Evolutionary conservation across 2,888 invertebrate genomes (phyloP), one percentile per base, ranked within the genome.

Genomic region (Orthonychiurus folsomi): DNA sequence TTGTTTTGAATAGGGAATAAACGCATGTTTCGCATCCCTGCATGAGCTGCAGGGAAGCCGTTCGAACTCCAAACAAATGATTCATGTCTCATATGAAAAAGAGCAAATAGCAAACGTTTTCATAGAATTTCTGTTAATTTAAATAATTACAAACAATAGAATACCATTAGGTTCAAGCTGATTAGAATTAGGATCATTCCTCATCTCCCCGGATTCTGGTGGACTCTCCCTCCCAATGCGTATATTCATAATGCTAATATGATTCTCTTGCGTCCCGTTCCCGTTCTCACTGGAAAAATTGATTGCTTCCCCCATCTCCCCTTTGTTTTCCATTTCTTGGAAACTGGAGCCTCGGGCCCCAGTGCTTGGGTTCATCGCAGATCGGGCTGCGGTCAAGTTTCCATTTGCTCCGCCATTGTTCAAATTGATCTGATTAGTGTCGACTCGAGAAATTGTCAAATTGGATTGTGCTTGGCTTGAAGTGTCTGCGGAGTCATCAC

Each of bases 101-200:
- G n/a, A n/a, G n/a, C n/a, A n/a, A n/a, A n/a, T n/a, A n/a, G n/a
- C n/a, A n/a, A 37, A 9, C 15, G 37, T 15, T 37, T 37, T 15
- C 37, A 5, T 37, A 9, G 37, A 37, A 37, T 37, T 37, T 37
- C 15, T 15, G 5, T 37, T 37, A 37, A 37, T 37, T 5, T 37
- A 37, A 37, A 37, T 15, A 37, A 37, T 9, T 5, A 37, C 15
- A 52, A 60, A 60, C 21, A 37, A 2, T 23, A 52, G 27, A 2
- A 27, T 60, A 67, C 67, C 67, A 54, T 60, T 62, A 56, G 63
- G 56, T 52, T 67, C 67, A 57, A 67, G 62, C 60, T 65, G 65
- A 56, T 60, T 62, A 37, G 61, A 54, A 56, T 59, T 60, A 25
- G 60, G 53, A 57, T 63, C 63, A 55, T 55, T 63, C 60, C 60